Percentiles rank a stretch among this genome's conserved stretches.
Conservation (phyloP, 2,113 vertebrate species). For the Alces alces region DNA sequence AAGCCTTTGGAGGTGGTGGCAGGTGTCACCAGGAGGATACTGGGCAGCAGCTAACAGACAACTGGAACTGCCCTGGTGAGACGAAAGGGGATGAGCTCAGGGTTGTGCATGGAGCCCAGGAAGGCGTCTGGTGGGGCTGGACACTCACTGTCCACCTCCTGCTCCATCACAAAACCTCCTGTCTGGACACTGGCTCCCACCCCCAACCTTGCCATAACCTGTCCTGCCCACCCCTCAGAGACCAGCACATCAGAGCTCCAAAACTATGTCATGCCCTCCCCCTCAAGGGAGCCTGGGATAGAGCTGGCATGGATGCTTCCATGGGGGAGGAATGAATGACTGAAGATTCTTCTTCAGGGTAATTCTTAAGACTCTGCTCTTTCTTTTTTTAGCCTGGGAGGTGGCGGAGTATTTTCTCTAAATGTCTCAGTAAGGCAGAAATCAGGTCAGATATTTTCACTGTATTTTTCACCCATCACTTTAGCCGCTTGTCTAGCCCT, state of each 20-base stretch:
- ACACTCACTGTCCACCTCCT: not conserved
- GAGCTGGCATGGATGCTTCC: not conserved
- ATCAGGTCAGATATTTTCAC: not conserved
- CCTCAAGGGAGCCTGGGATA: not conserved
- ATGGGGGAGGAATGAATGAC: not conserved
- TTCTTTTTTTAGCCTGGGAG: not conserved
- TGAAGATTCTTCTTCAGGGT: not conserved
- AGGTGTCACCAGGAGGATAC: slow-evolving; percentile 12
- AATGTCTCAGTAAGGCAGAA: not conserved
- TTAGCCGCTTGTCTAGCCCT: not conserved
- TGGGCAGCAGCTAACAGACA: not conserved
- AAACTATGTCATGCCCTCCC: not conserved
- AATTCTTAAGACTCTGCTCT: not conserved
- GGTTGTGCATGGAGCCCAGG: not conserved
- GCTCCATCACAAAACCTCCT: not conserved
- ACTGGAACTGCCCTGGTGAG: not conserved
- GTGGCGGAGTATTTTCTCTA: not conserved
- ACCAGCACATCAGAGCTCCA: not conserved
- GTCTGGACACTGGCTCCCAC: not conserved
- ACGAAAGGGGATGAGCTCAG: not conserved
- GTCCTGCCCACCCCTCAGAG: not conserved
- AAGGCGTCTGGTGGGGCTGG: not conserved
- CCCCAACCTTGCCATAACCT: not conserved
- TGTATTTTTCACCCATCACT: not conserved
- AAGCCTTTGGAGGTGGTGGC: not conserved